Evolutionary conservation across 2,888 invertebrate species (phyloP).

Genomic region (Dolichomitus sp.): DNA sequence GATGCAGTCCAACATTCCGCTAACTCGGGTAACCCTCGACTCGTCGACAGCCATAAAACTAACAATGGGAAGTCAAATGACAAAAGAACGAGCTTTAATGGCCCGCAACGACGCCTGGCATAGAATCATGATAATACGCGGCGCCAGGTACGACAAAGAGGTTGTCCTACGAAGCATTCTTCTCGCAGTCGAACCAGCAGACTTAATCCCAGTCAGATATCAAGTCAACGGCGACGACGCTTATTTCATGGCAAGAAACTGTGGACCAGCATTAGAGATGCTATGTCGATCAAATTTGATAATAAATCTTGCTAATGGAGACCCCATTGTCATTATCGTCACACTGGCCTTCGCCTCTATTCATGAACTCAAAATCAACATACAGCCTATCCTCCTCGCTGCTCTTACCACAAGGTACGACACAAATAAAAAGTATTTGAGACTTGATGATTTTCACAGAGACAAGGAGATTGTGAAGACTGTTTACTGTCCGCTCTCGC

Average conservation of each 20-base stretch:
- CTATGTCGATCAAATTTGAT: slow-evolving; percentile 86
- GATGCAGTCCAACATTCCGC: slow-evolving; percentile 47
- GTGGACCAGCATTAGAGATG: slow-evolving; percentile 86
- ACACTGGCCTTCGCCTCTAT: slow-evolving; percentile 86
- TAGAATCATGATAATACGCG: slow-evolving; percentile 79
- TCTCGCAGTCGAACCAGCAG: slow-evolving; percentile 85
- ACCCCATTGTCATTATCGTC: slow-evolving; percentile 82
- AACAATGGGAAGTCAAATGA: slow-evolving; percentile 69
- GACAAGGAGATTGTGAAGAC: slow-evolving; percentile 83
- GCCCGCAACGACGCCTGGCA: slow-evolving; percentile 82
- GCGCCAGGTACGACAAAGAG: slow-evolving; percentile 82
- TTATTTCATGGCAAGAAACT: slow-evolving; percentile 86
- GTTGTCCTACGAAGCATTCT: slow-evolving; percentile 85
- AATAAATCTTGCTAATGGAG: slow-evolving; percentile 76
- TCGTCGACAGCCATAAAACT: slow-evolving; percentile 65
- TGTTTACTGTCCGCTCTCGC: slow-evolving; percentile 86
- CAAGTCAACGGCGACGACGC: slow-evolving; percentile 82
- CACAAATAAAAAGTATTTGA: slow-evolving; percentile 79
- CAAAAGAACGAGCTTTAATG: slow-evolving; percentile 80
- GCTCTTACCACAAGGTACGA: slow-evolving; percentile 84
- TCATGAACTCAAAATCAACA: slow-evolving; percentile 85
- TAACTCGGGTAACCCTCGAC: slow-evolving; percentile 56
- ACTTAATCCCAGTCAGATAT: slow-evolving; percentile 87
- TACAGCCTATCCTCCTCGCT: slow-evolving; percentile 85
- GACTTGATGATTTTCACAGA: slow-evolving; percentile 86